Conservation (phyloP, 2,113 vertebrate species). For the Eclectus roratus region DNA sequence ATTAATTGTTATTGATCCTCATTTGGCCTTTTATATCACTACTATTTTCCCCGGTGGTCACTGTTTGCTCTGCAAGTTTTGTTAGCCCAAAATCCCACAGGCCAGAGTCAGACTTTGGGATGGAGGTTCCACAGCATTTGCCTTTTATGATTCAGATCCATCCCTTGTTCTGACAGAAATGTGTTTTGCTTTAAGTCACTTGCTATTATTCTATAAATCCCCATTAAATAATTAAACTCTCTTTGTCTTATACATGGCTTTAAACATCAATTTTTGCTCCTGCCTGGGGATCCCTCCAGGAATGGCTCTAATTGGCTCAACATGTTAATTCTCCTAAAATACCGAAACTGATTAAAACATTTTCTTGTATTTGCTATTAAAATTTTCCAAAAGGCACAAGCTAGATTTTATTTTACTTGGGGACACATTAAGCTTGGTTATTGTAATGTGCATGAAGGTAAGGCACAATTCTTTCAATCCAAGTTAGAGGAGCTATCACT, state of each 20-base stretch:
- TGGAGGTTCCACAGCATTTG: not conserved
- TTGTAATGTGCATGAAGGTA: not conserved
- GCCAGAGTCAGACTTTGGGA: not conserved
- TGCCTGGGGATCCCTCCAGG: not conserved
- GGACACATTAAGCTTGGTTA: not conserved
- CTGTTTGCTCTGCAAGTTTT: not conserved
- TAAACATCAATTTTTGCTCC: not conserved
- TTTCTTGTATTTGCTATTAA: not conserved
- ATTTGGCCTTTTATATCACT: not conserved
- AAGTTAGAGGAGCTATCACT: not conserved
- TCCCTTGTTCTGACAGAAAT: not conserved
- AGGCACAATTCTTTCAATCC: not conserved
- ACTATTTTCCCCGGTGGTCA: not conserved
- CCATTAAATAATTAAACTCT: not conserved
- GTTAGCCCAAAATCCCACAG: not conserved
- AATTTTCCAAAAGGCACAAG: not conserved
- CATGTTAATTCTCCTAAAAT: not conserved
- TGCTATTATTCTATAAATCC: not conserved
- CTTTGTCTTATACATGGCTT: not conserved
- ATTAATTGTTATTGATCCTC: constrained; percentile 5
- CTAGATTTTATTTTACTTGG: not conserved
- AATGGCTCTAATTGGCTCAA: not conserved
- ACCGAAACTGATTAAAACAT: not conserved
- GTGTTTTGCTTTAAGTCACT: not conserved
- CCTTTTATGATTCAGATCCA: not conserved